phyloP scores from a whole-genome alignment of 2,113 vertebrate species.

The Pelecanus crispus region DNA sequence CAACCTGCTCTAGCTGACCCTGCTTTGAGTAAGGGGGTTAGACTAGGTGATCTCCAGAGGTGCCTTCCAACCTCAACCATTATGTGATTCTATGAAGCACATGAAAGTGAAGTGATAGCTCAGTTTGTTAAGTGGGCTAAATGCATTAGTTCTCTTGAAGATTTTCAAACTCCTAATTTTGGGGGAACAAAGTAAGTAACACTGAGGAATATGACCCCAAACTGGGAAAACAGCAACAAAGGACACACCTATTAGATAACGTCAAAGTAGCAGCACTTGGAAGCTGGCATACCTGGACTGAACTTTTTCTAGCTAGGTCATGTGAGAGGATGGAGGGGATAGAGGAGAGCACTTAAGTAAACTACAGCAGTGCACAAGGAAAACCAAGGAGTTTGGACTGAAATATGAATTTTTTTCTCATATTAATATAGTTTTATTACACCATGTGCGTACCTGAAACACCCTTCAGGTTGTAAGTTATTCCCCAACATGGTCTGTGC shows the following conservation, averaged over 20 bases:
- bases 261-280: background rate
- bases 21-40: background rate
- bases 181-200: background rate
- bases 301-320: background rate
- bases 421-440: background rate
- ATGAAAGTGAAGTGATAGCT: background rate
- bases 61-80: background rate
- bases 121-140: background rate
- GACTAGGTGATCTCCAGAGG: background rate
- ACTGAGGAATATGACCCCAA: background rate
- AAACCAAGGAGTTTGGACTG: background rate
- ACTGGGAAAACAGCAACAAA: background rate
- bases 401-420: background rate
- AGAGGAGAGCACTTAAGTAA: background rate
- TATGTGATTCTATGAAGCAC: background rate
- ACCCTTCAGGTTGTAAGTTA: background rate
- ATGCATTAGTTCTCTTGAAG: background rate
- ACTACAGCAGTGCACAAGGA: background rate
- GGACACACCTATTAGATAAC: background rate
- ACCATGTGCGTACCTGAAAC: background rate
- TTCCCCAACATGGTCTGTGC: background rate
- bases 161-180: background rate
- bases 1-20: background rate
- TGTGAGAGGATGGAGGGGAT: background rate
- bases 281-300: background rate